These are phyloP conservation scores for Babyrousa celebensis DNA, from an alignment of 2,797 vertebrate genomes.

Conservation along the genomic window DNA sequence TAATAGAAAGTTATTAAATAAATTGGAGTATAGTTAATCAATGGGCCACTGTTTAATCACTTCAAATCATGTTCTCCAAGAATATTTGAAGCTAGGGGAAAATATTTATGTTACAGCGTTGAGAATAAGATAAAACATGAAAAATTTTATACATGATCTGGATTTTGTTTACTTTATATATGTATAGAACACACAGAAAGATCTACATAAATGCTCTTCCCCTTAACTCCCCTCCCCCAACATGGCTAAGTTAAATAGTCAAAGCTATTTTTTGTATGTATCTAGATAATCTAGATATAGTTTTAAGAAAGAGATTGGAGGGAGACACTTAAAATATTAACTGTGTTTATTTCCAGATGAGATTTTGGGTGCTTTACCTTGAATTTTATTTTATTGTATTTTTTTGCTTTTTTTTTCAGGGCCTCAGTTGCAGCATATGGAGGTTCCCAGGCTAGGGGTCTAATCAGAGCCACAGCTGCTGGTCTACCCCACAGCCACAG, in stretches of 20 bases:
- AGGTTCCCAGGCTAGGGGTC: too few species aligned
- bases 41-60: background rate
- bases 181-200: background rate
- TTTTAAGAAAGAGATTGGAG: background rate
- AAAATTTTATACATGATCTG: background rate
- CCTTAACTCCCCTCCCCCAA: accelerated
- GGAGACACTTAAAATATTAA: background rate
- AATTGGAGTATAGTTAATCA: background rate
- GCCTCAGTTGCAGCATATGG: too few species aligned
- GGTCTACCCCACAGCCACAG: too few species aligned
- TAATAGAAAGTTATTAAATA: background rate
- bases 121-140: background rate
- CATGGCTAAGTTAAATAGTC: background rate
- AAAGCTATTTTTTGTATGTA: background rate
- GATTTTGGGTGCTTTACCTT: background rate
- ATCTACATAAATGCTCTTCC: background rate
- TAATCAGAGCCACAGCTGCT: too few species aligned
- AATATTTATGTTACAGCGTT: background rate
- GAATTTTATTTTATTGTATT: background rate
- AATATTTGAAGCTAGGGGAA: background rate
- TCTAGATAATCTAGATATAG: background rate
- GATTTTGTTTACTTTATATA: background rate
- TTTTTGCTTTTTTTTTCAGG: too few species aligned
- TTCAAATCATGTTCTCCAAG: background rate
- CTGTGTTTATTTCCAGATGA: background rate